These are phyloP conservation scores for Strix aluco DNA, from an alignment of 2,113 vertebrate genomes.

Conservation along the genomic window DNA sequence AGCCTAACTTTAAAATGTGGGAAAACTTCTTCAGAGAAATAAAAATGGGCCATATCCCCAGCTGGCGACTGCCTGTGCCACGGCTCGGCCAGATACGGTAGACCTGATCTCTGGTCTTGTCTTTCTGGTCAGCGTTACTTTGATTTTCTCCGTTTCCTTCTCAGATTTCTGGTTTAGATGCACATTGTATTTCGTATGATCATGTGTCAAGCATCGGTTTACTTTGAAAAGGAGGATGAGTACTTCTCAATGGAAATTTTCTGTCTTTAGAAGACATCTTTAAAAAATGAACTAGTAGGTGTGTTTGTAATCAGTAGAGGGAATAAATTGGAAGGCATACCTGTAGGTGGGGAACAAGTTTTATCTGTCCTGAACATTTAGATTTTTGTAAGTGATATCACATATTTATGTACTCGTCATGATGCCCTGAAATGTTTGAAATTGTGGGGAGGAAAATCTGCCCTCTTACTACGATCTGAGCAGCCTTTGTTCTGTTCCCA, in stretches of 20 bases:
- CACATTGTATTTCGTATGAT: not conserved
- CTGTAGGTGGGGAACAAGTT: not conserved
- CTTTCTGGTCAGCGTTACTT: not conserved
- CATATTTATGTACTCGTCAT: conserved; percentile 4
- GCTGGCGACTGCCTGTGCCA: not conserved
- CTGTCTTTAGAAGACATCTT: not conserved
- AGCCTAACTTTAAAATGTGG: not conserved
- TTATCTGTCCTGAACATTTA: not conserved
- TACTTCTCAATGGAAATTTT: not conserved
- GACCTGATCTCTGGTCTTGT: not conserved
- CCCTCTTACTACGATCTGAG: not conserved
- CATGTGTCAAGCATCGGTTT: not conserved
- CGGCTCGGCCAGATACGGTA: not conserved
- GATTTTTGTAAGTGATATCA: not conserved
- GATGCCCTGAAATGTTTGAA: not conserved
- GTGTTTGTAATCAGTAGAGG: conserved; percentile 3
- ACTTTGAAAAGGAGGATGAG: not conserved
- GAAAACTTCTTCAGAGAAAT: not conserved
- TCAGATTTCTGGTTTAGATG: conserved; percentile 10
- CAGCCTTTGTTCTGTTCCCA: not conserved
- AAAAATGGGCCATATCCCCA: not conserved
- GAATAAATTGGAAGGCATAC: conserved; percentile 22
- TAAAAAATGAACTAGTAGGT: not conserved
- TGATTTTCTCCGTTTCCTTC: not conserved
- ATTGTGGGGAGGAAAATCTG: not conserved